Evolutionary conservation across 1,140 invertebrate species (phyloP), one percentile per base, ranked within the genome.

Genomic region (Hirudo medicinalis): DNA sequence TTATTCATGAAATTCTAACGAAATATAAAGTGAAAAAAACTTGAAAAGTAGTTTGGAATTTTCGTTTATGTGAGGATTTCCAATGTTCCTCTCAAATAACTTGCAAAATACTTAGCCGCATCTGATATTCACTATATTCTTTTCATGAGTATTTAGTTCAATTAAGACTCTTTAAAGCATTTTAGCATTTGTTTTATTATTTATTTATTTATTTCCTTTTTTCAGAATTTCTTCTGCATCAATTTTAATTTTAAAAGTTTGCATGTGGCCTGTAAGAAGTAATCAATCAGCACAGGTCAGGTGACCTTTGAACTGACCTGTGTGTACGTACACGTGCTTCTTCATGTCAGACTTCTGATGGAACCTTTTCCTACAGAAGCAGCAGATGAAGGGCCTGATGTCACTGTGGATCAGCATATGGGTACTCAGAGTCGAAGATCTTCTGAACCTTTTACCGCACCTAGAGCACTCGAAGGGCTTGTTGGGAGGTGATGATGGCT

Each of bases 261-360:
- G 11, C 9, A 63, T 27, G 29, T 27, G 15, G 0, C 9, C 9
- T 15, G 0, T 49, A 49, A 49, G 11, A 49, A 49, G 43, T 1
- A 49, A 49, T 49, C 43, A 49, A 49, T 49, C 43, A 2, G 43
- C 43, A 5, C 43, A 49, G 13, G 1, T 6, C 29, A 63, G 57
- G 13, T 27, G 22, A 63, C 29, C 40, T 29, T 9, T 40, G 87
- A 53, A 86, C 73, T 86, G 80, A 95, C 92, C 92, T 77, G 92
- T 96, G 81, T 96, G 93, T 75, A 95, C 95, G 80, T 95, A 95
- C 19, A 92, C 95, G 84, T 97, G 93, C 78, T 96, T 96, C 85
- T 96, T 96, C 92, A 96, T 96, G 81, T 97, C 93, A 54, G 90
- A 92, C 82, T 97, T 97, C 82, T 97, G 94, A 80, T 97, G 93